These are phyloP conservation scores for Hippocampus zosterae DNA, from an alignment of 2,113 vertebrate genomes.

Conservation along the genomic window DNA sequence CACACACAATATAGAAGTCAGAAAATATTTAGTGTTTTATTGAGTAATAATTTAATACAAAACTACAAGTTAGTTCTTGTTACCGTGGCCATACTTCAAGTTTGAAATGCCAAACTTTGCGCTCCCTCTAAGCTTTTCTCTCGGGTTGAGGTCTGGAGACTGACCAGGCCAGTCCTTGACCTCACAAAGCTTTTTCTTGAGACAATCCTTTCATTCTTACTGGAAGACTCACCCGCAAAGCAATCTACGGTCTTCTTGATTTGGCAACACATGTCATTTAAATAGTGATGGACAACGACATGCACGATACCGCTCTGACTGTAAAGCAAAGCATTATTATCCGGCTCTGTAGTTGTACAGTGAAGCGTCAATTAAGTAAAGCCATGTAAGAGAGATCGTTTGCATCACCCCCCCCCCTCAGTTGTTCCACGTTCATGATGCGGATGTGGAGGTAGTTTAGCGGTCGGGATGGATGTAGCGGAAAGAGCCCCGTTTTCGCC, in stretches of 20 bases:
- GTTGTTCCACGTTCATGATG: background rate
- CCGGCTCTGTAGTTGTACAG: background rate
- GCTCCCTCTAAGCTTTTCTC: too few relatives aligned
- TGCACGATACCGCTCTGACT: background rate
- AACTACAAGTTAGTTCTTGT: too few relatives aligned
- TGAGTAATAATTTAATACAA: too few relatives aligned
- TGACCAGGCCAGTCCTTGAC: too few relatives aligned
- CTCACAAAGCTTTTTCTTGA: too few relatives aligned
- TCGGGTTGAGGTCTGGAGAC: too few relatives aligned
- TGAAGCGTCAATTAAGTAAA: background rate
- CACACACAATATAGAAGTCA: too few relatives aligned
- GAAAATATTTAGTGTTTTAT: too few relatives aligned
- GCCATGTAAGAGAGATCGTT: background rate
- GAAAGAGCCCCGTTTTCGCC: constrained; percentile 29
- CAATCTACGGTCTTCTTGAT: background rate
- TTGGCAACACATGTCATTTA: background rate
- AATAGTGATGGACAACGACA: background rate
- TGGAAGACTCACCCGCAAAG: background rate
- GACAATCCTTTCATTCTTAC: background rate
- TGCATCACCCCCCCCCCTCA: background rate
- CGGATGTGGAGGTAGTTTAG: background rate
- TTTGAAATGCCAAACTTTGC: too few relatives aligned
- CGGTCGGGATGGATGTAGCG: constrained; percentile 1
- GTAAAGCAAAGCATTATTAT: background rate
- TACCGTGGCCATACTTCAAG: too few relatives aligned